phyloP scores from a whole-genome alignment of 2,113 vertebrate species.

The Petrocephalus zakoni region DNA sequence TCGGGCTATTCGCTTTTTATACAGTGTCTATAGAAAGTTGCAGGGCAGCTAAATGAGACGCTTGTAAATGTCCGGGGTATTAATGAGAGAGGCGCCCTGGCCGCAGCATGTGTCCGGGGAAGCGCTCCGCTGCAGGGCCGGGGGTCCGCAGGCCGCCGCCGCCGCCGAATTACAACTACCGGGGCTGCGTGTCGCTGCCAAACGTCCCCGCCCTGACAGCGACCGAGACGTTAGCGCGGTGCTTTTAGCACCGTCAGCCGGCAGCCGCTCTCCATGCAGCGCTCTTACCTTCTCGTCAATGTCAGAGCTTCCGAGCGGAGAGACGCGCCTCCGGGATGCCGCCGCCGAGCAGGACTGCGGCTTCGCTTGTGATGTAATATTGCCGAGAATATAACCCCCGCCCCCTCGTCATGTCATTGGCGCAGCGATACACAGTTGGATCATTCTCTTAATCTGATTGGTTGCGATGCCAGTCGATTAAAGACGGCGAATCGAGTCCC shows the following conservation, averaged over 20 bases:
- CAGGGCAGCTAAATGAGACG: not conserved
- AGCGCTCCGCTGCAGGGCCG: not conserved
- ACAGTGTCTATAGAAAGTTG: not conserved
- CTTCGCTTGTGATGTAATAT: conserved; percentile 39
- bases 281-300: conserved; percentile 50
- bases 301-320: conserved; percentile 26
- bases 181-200: not conserved
- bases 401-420: conserved; percentile 41
- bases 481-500: not conserved
- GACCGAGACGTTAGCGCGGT: not conserved
- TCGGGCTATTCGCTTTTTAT: not conserved
- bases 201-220: not conserved
- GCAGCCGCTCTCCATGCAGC: not conserved
- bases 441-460: not conserved
- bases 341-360: conserved; percentile 49
- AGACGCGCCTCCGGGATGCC: conserved; percentile 33
- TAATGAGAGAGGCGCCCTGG: not conserved
- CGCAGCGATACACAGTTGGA: not conserved
- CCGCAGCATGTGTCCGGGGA: not conserved
- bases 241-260: not conserved
- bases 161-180: not conserved
- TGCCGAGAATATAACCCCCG: conserved; percentile 7
- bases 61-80: not conserved
- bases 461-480: conserved; percentile 20
- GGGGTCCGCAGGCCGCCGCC: conserved; percentile 16